These are phyloP conservation scores for Megastigmus dorsalis DNA, from an alignment of 2,888 invertebrate genomes.

Conservation along the genomic window DNA sequence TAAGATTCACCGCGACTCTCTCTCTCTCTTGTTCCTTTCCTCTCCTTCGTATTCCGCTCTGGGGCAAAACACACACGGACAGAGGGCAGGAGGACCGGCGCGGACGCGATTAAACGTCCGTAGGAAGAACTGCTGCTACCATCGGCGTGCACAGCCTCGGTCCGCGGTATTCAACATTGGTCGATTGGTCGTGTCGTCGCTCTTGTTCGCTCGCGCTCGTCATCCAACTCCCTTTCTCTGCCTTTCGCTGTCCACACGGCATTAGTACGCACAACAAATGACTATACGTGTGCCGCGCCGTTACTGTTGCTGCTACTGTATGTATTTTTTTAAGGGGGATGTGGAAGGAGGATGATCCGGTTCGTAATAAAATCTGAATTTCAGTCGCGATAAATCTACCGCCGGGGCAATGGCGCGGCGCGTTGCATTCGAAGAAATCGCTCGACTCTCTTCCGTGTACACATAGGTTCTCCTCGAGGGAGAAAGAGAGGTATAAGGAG, in stretches of 20 bases:
- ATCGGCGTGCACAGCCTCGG: not conserved
- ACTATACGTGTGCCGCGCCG: too few relatives aligned
- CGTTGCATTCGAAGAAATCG: constrained; percentile 32
- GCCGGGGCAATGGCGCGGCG: not conserved
- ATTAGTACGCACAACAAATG: too few relatives aligned
- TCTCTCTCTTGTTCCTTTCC: too few relatives aligned
- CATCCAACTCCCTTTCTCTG: too few relatives aligned
- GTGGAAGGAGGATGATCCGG: not conserved
- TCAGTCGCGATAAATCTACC: constrained; percentile 44
- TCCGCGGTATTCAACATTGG: constrained; percentile 19
- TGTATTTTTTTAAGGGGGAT: too few relatives aligned
- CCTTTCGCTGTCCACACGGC: too few relatives aligned
- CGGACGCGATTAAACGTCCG: constrained; percentile 37
- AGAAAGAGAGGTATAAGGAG: too few relatives aligned
- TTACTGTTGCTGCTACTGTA: too few relatives aligned
- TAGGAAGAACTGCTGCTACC: not conserved
- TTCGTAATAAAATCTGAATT: constrained; percentile 51
- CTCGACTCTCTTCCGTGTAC: too few relatives aligned
- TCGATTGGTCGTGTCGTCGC: constrained; percentile 26
- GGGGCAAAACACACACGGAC: too few relatives aligned
- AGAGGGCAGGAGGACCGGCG: not conserved
- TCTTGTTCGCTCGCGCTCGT: constrained; percentile 18
- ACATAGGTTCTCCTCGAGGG: not conserved
- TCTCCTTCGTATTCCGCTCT: too few relatives aligned
- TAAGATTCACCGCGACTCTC: constrained; percentile 7